Evolutionary conservation across 2,888 invertebrate genomes (phyloP).

Genomic region (Dendrolimus houi): DNA sequence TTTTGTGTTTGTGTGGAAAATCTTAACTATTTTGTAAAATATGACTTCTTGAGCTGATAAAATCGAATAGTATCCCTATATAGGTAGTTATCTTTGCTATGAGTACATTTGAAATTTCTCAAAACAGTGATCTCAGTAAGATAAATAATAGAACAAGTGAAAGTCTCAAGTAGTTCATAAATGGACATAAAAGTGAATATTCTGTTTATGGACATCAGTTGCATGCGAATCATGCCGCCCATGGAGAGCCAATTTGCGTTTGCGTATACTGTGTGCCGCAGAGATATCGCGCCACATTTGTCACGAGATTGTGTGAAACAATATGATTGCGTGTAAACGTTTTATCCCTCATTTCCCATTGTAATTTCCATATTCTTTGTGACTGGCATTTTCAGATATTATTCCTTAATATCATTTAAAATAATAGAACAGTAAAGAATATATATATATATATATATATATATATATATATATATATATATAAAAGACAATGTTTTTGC

Average conservation of each 20-base stretch:
- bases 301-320: slow-evolving; percentile 22
- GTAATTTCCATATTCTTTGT: background rate
- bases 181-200: slow-evolving; percentile 30
- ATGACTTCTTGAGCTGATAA: too few species aligned
- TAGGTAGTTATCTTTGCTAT: too few species aligned
- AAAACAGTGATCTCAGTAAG: too few species aligned
- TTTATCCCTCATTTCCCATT: background rate
- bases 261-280: slow-evolving; percentile 44
- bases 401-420: too few species aligned
- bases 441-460: too few species aligned
- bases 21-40: too few species aligned
- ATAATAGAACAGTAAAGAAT: too few species aligned
- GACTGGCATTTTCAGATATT: background rate
- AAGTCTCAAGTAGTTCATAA: slow-evolving; percentile 40
- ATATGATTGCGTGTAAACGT: slow-evolving; percentile 8
- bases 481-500: too few species aligned
- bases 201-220: slow-evolving; percentile 16
- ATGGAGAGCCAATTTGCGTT: slow-evolving; percentile 46
- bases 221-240: slow-evolving; percentile 28
- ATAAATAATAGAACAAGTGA: slow-evolving; percentile 18
- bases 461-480: too few species aligned
- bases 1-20: too few species aligned
- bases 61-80: too few species aligned
- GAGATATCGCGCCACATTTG: slow-evolving; percentile 38
- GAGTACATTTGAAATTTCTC: too few species aligned